Evolutionary conservation across 2,888 invertebrate genomes (phyloP), one percentile per base, ranked within the genome.

Genomic region (Amaurobius ferox): DNA sequence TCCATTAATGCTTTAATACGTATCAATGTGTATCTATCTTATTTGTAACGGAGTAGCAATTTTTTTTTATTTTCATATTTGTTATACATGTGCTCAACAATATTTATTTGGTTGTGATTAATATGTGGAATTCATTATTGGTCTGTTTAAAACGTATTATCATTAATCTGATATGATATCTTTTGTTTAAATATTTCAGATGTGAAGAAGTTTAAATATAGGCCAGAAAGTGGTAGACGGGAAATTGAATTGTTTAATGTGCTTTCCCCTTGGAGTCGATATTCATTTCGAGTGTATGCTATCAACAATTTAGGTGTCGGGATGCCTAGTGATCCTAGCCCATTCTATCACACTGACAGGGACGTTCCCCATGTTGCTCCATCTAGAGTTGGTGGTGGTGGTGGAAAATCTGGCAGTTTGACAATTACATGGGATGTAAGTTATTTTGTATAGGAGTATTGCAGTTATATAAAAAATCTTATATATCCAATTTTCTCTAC

Each of bases 341-440:
- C 97, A 0, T 95, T 96, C 89, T 95, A 95, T 90, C 95, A 95
- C 26, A 97, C 97, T 0, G 94, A 94, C 39, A 94, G 96, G 1
- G 96, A 96, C 89, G 94, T 93, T 88, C 97, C 97, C 0, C 94
- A 94, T 89, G 94, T 94, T 89, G 94, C 95, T 6, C 98, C 98
- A 0, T 91, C 92, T 5, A 95, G 96, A 90, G 94, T 99, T 48
- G 94, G 96, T 19, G 98, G 98, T 0, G 98, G 98, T 3, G 98
- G 98, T 62, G 98, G 98, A 13, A 98, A 98, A 92, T 96, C 97
- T 87, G 98, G 98, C 0, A 97, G 97, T 90, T 94, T 99, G 2
- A 96, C 96, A 0, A 96, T 99, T 73, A 95, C 94, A 0, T 98
- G 98, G 98, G 93, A 92, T 90, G 92, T 92, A 90, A 89, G 90